Evolutionary conservation across 2,113 vertebrate species (phyloP).

Genomic region (Crotalus horridus): DNA sequence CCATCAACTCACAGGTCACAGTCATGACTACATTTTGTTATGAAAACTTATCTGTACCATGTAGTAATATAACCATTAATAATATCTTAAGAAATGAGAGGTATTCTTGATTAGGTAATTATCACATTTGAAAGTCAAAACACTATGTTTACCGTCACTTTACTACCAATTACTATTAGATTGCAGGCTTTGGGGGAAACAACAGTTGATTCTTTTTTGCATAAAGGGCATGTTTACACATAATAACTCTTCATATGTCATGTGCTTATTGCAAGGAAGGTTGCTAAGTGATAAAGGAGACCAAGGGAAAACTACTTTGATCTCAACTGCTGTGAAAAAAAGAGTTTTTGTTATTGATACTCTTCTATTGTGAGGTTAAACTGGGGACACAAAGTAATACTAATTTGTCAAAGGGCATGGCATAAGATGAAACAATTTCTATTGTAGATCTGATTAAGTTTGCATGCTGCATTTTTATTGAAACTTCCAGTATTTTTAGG

Average conservation of each 20-base stretch:
- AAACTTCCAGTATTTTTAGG: not conserved
- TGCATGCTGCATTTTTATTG: not conserved
- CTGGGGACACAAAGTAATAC: not conserved
- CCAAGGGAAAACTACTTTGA: not conserved
- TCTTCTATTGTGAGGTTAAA: not conserved
- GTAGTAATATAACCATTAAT: constrained; percentile 1
- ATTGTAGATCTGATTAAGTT: not conserved
- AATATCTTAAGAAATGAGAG: not conserved
- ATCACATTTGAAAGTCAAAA: not conserved
- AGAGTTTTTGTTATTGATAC: not conserved
- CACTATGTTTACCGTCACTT: not conserved
- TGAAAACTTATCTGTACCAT: not conserved
- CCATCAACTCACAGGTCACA: not conserved
- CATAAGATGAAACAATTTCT: not conserved
- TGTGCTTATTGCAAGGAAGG: not conserved
- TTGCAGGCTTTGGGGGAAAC: not conserved
- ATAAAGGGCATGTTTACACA: not conserved
- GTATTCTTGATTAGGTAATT: not conserved
- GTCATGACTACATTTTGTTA: not conserved
- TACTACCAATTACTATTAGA: not conserved
- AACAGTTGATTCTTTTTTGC: not conserved
- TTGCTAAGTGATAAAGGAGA: not conserved
- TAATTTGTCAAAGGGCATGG: not conserved
- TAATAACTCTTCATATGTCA: not conserved
- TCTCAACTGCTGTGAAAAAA: not conserved